phyloP scores from a whole-genome alignment of 2,113 vertebrate genomes.

The Furnarius figulus region DNA sequence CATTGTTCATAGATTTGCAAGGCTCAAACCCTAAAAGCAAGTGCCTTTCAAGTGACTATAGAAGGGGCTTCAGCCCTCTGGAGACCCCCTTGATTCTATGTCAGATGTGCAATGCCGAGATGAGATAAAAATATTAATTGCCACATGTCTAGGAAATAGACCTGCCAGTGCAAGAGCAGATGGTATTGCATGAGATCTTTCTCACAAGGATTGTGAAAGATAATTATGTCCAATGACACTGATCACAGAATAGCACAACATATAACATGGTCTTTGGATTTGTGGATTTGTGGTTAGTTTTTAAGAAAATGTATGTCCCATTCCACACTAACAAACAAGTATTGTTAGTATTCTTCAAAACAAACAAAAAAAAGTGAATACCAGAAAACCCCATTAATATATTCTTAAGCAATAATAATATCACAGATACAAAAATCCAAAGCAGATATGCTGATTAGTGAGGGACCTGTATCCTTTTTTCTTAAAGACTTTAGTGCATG shows the following conservation, averaged over 20 bases:
- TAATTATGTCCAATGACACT: neutral
- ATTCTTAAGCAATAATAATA: neutral
- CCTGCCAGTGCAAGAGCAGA: neutral
- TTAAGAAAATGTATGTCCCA: neutral
- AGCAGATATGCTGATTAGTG: neutral
- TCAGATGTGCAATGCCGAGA: neutral
- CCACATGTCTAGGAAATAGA: neutral
- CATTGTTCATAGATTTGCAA: neutral
- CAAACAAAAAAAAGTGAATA: neutral
- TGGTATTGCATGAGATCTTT: neutral
- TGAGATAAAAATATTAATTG: neutral
- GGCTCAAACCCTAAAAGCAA: neutral
- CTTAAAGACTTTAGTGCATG: neutral
- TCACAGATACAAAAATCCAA: neutral
- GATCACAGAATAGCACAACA: neutral
- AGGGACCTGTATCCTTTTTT: neutral
- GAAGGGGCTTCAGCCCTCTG: neutral
- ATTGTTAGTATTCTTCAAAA: neutral
- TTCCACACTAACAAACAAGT: neutral
- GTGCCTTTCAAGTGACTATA: neutral
- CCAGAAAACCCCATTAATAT: neutral
- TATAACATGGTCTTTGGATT: neutral
- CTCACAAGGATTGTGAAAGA: neutral
- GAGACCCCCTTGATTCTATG: neutral
- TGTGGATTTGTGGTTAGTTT: neutral